phyloP scores from a whole-genome alignment of 2,797 vertebrate species.

The Threskiornis aethiopicus region DNA sequence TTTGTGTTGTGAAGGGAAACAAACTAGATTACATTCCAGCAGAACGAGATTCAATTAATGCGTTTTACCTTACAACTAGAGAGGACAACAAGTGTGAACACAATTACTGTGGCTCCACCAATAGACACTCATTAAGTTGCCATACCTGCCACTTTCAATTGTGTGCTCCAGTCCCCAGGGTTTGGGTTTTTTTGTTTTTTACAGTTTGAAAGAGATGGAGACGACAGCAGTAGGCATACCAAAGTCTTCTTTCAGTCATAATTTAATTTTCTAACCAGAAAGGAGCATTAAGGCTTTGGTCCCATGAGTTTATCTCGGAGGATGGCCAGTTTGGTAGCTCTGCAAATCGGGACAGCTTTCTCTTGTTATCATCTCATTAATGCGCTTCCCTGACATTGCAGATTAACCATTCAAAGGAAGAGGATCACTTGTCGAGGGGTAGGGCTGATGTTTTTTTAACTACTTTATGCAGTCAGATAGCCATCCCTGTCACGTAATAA shows the following conservation, averaged over 20 bases:
- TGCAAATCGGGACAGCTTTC: not conserved
- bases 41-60: not conserved
- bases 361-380: not conserved
- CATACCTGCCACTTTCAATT: not conserved
- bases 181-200: not conserved
- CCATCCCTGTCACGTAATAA: not conserved
- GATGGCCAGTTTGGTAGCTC: not conserved
- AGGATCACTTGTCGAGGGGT: not conserved
- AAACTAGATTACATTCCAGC: constrained; percentile 20
- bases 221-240: not conserved
- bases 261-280: constrained; percentile 2
- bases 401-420: not conserved
- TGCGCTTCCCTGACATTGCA: not conserved
- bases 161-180: not conserved
- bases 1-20: constrained; percentile 1
- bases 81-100: constrained; percentile 6
- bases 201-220: not conserved
- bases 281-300: not conserved
- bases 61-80: not conserved
- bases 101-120: constrained; percentile 8
- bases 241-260: not conserved
- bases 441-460: not conserved
- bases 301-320: not conserved
- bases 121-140: constrained; percentile 9
- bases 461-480: not conserved